Percentiles rank a stretch among this genome's conserved stretches.
Evolutionary conservation across 2,888 invertebrate genomes (phyloP).

Genomic region (Dendrolimus houi): DNA sequence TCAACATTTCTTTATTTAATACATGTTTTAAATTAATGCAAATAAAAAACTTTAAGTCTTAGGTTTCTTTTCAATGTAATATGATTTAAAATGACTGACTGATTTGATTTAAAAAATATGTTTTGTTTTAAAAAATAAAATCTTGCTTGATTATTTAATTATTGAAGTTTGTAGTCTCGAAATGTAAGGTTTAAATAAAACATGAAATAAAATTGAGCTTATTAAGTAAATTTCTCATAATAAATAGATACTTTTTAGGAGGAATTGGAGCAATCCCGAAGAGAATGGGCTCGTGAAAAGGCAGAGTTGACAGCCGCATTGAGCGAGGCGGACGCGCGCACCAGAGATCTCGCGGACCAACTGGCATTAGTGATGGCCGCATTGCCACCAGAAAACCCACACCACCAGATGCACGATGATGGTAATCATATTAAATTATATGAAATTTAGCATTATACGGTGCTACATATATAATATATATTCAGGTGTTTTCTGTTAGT

Average conservation of each 20-base stretch:
- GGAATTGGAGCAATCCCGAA: constrained; percentile 84
- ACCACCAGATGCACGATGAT: constrained; percentile 56
- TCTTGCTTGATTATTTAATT: no score
- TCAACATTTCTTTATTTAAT: no score
- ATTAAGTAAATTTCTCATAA: no score
- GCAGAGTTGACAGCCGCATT: constrained; percentile 81
- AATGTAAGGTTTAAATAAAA: neutral
- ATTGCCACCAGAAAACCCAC: constrained; percentile 62
- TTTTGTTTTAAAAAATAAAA: no score
- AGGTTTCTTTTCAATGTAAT: no score
- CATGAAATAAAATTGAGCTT: neutral
- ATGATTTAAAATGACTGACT: no score
- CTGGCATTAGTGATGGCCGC: constrained; percentile 64
- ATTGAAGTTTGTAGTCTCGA: neutral
- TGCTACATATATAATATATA: no score
- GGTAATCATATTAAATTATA: constrained; percentile 23
- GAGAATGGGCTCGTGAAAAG: constrained; percentile 84
- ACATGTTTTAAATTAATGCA: no score
- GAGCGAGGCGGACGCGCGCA: constrained; percentile 85
- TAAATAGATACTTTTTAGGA: constrained; percentile 67
- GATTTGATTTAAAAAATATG: no score
- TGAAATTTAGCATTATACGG: no score
- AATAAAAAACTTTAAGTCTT: no score
- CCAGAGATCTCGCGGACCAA: constrained; percentile 80
- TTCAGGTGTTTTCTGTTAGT: no score